phyloP scores from a whole-genome alignment of 2,888 invertebrate genomes.

The Phymatocera aterrima region DNA sequence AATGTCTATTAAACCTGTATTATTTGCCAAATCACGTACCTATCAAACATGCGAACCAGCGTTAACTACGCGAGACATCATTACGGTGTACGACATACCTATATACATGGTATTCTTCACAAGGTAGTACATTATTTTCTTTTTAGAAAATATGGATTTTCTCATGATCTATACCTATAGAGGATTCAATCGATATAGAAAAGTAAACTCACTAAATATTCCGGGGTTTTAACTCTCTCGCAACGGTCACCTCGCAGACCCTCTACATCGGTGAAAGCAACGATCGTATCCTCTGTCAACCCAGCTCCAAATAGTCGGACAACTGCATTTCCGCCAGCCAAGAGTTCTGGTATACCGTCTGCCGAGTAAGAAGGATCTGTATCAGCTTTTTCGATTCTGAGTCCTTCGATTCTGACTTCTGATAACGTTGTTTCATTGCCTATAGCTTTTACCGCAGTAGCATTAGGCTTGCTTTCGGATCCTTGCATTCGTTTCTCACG shows the following conservation, averaged over 20 bases:
- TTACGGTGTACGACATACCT: no score
- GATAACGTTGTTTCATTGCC: neutral
- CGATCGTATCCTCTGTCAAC: conserved; percentile 80
- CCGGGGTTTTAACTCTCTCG: conserved; percentile 77
- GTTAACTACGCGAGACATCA: neutral
- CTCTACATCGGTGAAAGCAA: conserved; percentile 83
- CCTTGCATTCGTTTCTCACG: neutral
- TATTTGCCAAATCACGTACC: conserved; percentile 61
- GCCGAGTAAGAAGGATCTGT: conserved; percentile 77
- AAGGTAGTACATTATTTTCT: no score
- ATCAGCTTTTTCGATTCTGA: conserved; percentile 79
- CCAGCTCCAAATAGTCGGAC: conserved; percentile 87
- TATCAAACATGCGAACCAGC: conserved; percentile 46
- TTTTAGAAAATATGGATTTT: no score
- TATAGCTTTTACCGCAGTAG: neutral
- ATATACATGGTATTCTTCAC: no score
- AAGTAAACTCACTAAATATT: conserved; percentile 74
- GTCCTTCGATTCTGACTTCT: conserved; percentile 75
- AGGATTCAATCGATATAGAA: neutral
- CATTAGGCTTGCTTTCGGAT: neutral
- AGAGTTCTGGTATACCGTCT: conserved; percentile 82
- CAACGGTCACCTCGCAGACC: conserved; percentile 79
- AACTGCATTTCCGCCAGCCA: conserved; percentile 79
- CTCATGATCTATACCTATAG: no score
- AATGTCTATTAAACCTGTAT: conserved; percentile 65